These are phyloP conservation scores for Galleria mellonella DNA, from an alignment of 1,140 invertebrate species.

Conservation along the genomic window DNA sequence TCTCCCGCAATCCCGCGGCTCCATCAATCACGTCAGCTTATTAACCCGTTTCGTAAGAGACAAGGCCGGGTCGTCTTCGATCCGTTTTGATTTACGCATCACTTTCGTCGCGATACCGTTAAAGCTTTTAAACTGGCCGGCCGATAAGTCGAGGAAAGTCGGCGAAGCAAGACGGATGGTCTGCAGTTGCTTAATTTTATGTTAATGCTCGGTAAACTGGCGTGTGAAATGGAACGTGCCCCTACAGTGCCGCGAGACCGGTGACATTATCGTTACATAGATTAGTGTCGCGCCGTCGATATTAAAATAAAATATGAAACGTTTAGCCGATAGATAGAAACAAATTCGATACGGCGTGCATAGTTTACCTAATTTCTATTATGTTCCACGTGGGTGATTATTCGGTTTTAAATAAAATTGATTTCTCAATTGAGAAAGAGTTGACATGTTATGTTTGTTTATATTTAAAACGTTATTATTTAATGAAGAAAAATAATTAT, in stretches of 20 bases:
- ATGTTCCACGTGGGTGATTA: no score
- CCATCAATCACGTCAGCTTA: slow-evolving; percentile 2
- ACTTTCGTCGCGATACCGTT: slow-evolving; percentile 61
- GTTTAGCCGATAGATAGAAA: no score
- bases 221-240: slow-evolving; percentile 31
- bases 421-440: no score
- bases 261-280: slow-evolving; percentile 1
- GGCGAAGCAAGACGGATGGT: slow-evolving; percentile 51
- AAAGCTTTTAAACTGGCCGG: slow-evolving; percentile 51
- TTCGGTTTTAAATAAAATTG: no score
- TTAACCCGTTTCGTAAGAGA: slow-evolving; percentile 2
- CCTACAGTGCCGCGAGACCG: not conserved
- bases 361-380: no score
- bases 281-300: no score
- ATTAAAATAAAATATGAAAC: no score
- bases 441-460: no score
- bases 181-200: slow-evolving; percentile 35
- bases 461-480: no score
- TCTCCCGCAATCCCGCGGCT: not conserved
- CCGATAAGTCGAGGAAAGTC: slow-evolving; percentile 49
- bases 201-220: slow-evolving; percentile 14
- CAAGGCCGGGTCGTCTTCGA: slow-evolving; percentile 5
- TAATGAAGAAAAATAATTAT: no score
- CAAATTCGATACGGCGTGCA: no score
- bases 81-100: slow-evolving; percentile 51